Base-by-base conservation (phyloP, 2,888 invertebrate genomes). In the Xylocampa areola region DNA sequence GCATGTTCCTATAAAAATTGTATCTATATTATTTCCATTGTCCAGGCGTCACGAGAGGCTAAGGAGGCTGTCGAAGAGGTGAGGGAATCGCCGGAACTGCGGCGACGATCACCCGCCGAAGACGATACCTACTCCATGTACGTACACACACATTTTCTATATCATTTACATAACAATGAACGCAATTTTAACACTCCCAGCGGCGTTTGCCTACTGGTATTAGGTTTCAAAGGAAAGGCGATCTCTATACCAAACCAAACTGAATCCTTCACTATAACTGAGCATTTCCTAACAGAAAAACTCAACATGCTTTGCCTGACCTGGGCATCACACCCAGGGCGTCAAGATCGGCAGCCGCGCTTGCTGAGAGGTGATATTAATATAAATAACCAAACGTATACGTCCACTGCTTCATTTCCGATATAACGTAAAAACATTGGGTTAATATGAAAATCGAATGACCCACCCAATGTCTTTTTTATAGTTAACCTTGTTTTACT, bases 1-100 rank as follows among this genome's bases (percentile, higher is more conserved):
- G n/a, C n/a, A n/a, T n/a, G n/a, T n/a, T n/a, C n/a, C n/a, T n/a
- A n/a, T n/a, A 23, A 23, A 23, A 5, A 23, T 23, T 23, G 23
- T 5, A 23, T 8, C 5, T 14, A 14, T 14, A 2, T 32, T 6
- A 14, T 14, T 1, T 19, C 1, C 19, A 5, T 5, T 39, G 0
- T 35, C 17, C 77, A 91, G 90, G 91, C 92, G 8, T 73, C 86
- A 1, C 82, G 85, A 1, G 94, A 92, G 57, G 87, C 85, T 7
- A 88, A 89, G 43, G 91, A 88, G 51, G 82, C 85, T 10, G 69
- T 68, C 5, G 86, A 82, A 39, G 86, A 81, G 59, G 77, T 79
- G 7, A 60, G 77, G 2, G 86, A 84, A 25, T 84, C 85, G 1
- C 86, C 88, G 19, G 84, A 86, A 40, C 65, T 76, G 40, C 79